phyloP scores from a whole-genome alignment of 1,140 invertebrate species.

The Ridgeia piscesae region DNA sequence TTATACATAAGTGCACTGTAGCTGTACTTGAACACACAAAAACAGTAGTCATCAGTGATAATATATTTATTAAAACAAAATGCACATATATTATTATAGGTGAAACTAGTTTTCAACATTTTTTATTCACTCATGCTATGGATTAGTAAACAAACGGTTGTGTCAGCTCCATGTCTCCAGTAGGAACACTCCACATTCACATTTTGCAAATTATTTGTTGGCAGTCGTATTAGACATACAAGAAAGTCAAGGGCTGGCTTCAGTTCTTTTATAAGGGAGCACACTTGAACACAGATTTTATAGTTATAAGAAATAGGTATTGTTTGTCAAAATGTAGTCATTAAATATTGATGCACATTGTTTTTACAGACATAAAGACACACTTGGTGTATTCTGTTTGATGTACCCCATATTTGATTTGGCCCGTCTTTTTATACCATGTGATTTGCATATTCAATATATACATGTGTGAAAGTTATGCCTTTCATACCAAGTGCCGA shows the following conservation, averaged over 20 bases:
- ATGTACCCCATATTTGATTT: not conserved
- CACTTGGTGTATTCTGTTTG: not conserved
- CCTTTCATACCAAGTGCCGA: not conserved
- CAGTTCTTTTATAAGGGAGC: not conserved
- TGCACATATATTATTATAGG: not conserved
- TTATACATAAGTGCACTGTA: not conserved
- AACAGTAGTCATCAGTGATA: not conserved
- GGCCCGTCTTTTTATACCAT: not conserved
- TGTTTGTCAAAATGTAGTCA: not conserved
- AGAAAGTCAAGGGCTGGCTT: not conserved
- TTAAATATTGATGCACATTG: not conserved
- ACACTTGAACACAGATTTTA: not conserved
- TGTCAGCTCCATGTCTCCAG: not conserved
- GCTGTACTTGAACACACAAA: not conserved
- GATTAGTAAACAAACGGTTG: not conserved
- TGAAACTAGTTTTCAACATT: not conserved
- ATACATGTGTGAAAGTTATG: not conserved
- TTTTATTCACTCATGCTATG: not conserved
- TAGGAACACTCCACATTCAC: too few species aligned
- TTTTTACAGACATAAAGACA: too few species aligned
- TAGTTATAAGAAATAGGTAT: not conserved
- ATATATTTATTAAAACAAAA: not conserved
- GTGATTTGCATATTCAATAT: not conserved
- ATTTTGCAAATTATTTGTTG: too few species aligned
- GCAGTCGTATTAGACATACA: not conserved